Conservation (phyloP, 2,113 vertebrate genomes). For the Indicator indicator region DNA sequence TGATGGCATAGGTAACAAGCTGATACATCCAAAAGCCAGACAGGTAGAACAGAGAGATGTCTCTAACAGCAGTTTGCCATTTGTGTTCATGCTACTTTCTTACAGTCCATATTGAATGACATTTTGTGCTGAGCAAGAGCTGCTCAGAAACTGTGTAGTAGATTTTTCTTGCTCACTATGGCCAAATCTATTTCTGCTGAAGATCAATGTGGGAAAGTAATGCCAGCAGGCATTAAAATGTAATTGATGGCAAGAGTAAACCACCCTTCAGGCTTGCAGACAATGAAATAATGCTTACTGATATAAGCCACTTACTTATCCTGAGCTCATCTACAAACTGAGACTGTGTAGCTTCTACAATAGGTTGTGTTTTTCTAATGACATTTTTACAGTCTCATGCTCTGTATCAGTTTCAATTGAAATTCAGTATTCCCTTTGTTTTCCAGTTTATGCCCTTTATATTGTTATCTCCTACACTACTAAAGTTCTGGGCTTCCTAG, state of each 20-base stretch:
- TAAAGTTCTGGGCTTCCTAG: conserved; percentile 31
- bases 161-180: neutral
- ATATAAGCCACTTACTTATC: neutral
- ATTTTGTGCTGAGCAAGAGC: conserved; percentile 38
- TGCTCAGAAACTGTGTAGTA: conserved; percentile 38
- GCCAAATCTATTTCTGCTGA: neutral
- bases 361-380: conserved; percentile 24
- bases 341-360: conserved; percentile 7
- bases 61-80: neutral
- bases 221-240: conserved; percentile 30
- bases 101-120: neutral
- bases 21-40: neutral
- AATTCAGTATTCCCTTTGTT: neutral
- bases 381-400: neutral
- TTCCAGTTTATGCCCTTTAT: neutral
- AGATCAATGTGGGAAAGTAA: conserved; percentile 2
- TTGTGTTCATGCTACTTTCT: neutral
- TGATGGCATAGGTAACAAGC: neutral
- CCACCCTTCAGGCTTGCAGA: neutral
- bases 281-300: neutral
- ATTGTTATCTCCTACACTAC: neutral
- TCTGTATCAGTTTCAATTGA: neutral
- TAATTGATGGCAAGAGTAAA: conserved; percentile 19
- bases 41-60: accelerated
- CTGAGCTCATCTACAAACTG: neutral